These are phyloP conservation scores for Danaus plexippus DNA, from an alignment of 1,140 invertebrate species.

Conservation along the genomic window DNA sequence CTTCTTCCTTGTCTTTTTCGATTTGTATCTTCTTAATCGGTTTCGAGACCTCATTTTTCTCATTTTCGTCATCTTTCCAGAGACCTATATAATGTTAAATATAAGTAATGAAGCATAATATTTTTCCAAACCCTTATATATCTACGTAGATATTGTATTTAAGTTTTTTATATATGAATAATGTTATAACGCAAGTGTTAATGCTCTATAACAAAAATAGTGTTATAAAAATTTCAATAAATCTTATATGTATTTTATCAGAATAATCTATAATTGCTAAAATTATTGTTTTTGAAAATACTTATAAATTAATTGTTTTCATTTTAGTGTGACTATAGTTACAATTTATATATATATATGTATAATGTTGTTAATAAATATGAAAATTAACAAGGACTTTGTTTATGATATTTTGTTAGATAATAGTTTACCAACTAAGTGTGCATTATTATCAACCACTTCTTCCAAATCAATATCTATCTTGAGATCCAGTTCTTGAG, in stretches of 20 bases:
- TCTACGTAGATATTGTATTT: no score
- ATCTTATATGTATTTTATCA: background rate
- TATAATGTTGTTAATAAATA: no score
- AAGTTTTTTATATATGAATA: no score
- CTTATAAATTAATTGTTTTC: constrained; percentile 5
- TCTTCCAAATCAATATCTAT: constrained; percentile 57
- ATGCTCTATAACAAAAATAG: background rate
- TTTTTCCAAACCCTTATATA: no score
- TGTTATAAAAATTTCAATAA: constrained; percentile 5
- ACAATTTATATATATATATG: background rate
- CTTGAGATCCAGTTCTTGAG: constrained; percentile 38
- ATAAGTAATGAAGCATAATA: no score
- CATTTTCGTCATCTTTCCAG: constrained; percentile 57
- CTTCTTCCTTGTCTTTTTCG: constrained; percentile 32
- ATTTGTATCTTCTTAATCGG: constrained; percentile 26
- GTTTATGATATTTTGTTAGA: no score
- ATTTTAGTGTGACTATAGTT: constrained; percentile 4
- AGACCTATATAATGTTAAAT: constrained; percentile 31
- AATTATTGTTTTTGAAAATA: background rate
- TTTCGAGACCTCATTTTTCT: constrained; percentile 25
- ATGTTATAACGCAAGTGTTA: background rate
- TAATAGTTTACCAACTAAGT: constrained; percentile 48
- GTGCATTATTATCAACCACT: constrained; percentile 55
- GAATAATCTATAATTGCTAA: background rate
- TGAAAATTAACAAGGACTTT: no score